Evolutionary conservation across 2,888 invertebrate species (phyloP), one percentile per base, ranked within the genome.

Genomic region (Empis livida): DNA sequence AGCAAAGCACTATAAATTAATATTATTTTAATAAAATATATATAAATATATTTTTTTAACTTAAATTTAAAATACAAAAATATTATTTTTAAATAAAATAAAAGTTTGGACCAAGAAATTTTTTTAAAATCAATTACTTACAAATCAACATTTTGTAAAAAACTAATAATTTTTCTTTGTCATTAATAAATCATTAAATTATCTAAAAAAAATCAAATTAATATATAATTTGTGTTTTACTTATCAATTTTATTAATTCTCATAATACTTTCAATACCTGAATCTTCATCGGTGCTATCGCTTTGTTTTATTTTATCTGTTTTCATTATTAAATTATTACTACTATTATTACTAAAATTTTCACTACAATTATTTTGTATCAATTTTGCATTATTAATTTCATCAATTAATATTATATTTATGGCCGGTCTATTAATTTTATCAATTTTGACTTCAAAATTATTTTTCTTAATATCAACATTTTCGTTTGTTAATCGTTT

Each of bases 261-360:
- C 51, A 53, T 52, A 54, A 57, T 52, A 52, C 54, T 57, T 54
- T 57, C 57, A 43, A 57, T 56, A 39, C 57, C 57, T 6, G 56
- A 56, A 49, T 57, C 57, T 47, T 57, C 57, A 43, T 57, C 57
- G 4, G 56, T 54, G 46, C 57, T 57, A 51, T 56, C 56, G 50
- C 51, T 53, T 45, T 55, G 56, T 35, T 49, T 48, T 9, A 53
- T 51, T 45, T 53, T 53, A 20, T 49, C 48, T 2, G 46, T 17
- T 15, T 47, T 46, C 10, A 45, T 32, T 27, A 17, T 13, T 17
- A 32, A n/a, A 14, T 43, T 32, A 23, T 30, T 44, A 40, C 15
- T 17, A 45, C 14, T 40, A 40, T 5, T 31, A 32, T 14, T 32
- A 32, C 13, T 10, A 14, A 23, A 20, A 27, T 39, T 43, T 11